A percentile compares a stretch with the other conserved stretches of the same genome.
Conservation (phyloP, 2,797 vertebrate genomes). For the Sebastes iracundus region DNA sequence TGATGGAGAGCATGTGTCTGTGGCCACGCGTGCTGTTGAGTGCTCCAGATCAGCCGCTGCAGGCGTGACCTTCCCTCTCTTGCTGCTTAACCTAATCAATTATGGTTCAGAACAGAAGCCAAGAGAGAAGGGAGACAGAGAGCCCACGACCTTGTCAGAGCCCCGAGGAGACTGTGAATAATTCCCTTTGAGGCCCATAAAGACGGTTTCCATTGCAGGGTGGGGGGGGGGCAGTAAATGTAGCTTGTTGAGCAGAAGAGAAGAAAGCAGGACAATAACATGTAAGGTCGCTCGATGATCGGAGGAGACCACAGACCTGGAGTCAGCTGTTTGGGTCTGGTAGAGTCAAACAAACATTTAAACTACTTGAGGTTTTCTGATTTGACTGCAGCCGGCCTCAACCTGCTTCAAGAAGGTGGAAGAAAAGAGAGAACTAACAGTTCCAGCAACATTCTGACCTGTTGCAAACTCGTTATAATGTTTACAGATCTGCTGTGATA, state of each 20-base stretch:
- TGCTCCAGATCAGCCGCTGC: slow-evolving; percentile 67
- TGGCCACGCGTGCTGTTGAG: slow-evolving; percentile 58
- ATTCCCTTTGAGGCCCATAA: slow-evolving; percentile 83
- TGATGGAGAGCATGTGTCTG: slow-evolving; percentile 77
- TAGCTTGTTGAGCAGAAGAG: slow-evolving; percentile 42
- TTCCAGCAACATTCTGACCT: background rate
- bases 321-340: background rate
- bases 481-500: background rate
- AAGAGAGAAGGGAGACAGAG: slow-evolving; percentile 71
- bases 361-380: background rate
- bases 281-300: slow-evolving; percentile 1
- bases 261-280: slow-evolving; percentile 31
- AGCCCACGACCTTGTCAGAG: slow-evolving; percentile 81
- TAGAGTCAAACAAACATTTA: background rate
- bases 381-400: background rate
- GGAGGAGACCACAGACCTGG: slow-evolving; percentile 3
- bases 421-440: background rate
- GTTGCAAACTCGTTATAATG: background rate
- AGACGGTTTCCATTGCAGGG: slow-evolving; percentile 67
- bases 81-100: slow-evolving; percentile 86
- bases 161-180: slow-evolving; percentile 83
- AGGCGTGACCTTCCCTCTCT: slow-evolving; percentile 80
- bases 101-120: slow-evolving; percentile 84
- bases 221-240: slow-evolving; percentile 35
- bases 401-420: background rate